Evolutionary conservation across 2,113 vertebrate genomes (phyloP).

Genomic region (Sorex araneus): DNA sequence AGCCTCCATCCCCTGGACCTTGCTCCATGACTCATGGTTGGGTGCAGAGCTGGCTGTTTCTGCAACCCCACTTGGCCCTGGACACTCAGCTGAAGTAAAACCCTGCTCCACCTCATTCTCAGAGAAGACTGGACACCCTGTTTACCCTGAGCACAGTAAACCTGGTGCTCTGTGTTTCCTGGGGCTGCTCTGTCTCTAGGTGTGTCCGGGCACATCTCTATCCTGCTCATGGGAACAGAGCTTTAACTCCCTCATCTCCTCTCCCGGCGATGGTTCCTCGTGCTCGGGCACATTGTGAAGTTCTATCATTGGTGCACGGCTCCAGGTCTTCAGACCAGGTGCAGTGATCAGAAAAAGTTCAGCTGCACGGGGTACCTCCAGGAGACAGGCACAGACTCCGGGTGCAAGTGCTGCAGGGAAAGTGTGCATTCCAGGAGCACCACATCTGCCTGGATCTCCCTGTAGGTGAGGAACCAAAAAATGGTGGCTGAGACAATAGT

Average conservation of each 20-base stretch:
- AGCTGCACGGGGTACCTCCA: not conserved
- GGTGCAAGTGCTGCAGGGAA: no score
- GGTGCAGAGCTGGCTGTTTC: not conserved
- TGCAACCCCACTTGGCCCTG: not conserved
- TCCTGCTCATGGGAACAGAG: not conserved
- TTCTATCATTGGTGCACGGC: not conserved
- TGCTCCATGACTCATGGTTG: not conserved
- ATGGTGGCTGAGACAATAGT: no score
- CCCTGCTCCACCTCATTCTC: not conserved
- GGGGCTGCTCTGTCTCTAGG: not conserved
- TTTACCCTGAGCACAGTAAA: not conserved
- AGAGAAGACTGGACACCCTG: not conserved
- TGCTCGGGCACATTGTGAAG: not conserved
- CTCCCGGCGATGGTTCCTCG: not conserved
- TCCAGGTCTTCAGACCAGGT: not conserved
- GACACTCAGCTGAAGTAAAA: not conserved
- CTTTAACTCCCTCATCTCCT: not conserved
- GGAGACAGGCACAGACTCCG: no score
- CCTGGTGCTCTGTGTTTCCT: not conserved
- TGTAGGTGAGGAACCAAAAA: no score
- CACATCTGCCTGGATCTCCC: no score
- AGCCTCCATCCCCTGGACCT: fast-evolving
- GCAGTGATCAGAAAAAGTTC: not conserved
- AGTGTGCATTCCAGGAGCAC: no score
- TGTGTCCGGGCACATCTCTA: not conserved